Conservation (phyloP, 2,797 vertebrate genomes). For the Ctenopoma kingsleyae region DNA sequence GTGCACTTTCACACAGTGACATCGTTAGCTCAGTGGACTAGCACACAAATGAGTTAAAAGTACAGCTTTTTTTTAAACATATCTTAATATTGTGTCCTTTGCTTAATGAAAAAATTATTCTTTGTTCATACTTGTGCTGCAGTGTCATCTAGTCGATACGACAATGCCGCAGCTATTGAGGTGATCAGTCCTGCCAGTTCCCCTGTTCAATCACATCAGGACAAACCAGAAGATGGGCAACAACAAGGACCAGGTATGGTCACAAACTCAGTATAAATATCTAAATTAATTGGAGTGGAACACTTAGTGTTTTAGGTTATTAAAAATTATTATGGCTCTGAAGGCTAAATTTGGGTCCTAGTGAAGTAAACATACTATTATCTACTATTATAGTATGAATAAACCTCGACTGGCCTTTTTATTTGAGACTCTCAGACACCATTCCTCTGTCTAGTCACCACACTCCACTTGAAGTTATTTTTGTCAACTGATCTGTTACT, state of each 20-base stretch:
- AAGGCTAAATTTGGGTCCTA: constrained; percentile 41
- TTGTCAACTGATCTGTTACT: constrained; percentile 42
- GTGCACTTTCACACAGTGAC: background rate
- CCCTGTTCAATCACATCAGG: constrained; percentile 90
- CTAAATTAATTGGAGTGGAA: background rate
- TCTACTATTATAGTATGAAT: too few species aligned
- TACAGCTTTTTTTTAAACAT: background rate
- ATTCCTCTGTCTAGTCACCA: constrained; percentile 43
- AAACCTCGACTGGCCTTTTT: constrained; percentile 56
- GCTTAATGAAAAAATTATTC: background rate
- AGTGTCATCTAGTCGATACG: constrained; percentile 95
- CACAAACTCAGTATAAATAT: background rate
- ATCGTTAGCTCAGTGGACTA: constrained; percentile 1
- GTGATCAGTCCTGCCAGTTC: constrained; percentile 97
- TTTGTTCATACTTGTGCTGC: constrained; percentile 22
- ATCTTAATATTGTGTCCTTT: background rate
- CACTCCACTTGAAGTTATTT: constrained; percentile 49
- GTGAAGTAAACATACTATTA: background rate
- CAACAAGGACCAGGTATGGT: constrained; percentile 88
- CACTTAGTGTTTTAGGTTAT: background rate
- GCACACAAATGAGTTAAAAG: background rate
- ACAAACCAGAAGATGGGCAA: constrained; percentile 90
- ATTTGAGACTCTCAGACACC: constrained; percentile 42
- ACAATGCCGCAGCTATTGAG: constrained; percentile 92
- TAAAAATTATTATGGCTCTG: background rate